A percentile compares a stretch with the other conserved stretches of the same genome.
These are phyloP conservation scores for Argyresthia albistria DNA, from an alignment of 2,888 invertebrate species.

Conservation along the genomic window DNA sequence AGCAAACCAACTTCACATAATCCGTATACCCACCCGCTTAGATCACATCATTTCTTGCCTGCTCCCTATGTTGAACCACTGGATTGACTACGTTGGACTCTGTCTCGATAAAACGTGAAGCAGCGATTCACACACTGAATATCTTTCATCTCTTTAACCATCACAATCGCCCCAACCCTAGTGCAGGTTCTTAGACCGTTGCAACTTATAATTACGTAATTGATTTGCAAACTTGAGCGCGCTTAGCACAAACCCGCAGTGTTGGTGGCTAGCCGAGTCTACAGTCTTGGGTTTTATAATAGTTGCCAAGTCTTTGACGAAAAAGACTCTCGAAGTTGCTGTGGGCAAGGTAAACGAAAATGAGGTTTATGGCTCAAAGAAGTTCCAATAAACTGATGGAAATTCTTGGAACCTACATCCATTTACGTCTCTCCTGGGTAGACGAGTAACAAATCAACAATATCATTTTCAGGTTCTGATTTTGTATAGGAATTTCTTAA, in stretches of 20 bases:
- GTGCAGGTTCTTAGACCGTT: background rate
- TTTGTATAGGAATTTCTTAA: too few species aligned
- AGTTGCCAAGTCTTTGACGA: background rate
- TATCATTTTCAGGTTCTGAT: too few species aligned
- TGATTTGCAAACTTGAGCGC: constrained; percentile 11
- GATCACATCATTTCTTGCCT: too few species aligned
- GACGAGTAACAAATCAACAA: too few species aligned
- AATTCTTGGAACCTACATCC: too few species aligned
- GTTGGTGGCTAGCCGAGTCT: background rate
- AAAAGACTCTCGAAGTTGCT: background rate
- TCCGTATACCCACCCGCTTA: too few species aligned
- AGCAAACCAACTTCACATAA: too few species aligned
- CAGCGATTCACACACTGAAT: too few species aligned
- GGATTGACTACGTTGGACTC: too few species aligned
- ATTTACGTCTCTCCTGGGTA: too few species aligned
- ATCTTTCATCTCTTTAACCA: background rate
- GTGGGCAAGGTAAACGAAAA: background rate
- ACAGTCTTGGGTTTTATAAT: background rate
- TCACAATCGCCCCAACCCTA: background rate
- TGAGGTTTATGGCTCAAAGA: background rate
- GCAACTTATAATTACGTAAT: constrained; percentile 14
- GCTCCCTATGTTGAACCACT: background rate
- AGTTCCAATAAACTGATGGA: background rate
- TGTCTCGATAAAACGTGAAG: too few species aligned
- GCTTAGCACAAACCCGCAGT: background rate